Evolutionary conservation across 2,113 vertebrate genomes (phyloP), one percentile per base, ranked within the genome.

Genomic region (Pteronura brasiliensis): DNA sequence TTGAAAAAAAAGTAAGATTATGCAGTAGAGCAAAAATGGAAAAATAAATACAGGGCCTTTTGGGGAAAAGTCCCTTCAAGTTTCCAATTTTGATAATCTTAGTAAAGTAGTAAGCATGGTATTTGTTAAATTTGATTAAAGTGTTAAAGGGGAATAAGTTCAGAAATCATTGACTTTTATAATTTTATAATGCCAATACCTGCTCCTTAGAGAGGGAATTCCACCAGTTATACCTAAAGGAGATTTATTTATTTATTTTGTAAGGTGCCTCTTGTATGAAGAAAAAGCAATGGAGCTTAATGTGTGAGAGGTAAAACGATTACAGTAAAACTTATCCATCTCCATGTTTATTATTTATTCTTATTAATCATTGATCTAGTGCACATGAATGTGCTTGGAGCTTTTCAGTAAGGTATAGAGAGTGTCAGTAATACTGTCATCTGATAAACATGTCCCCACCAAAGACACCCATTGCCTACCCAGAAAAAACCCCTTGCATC

Each of bases 291-390:
- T 98, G 98, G 97, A 98, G 92, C 98, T 98, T 98, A 98, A 98
- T 98, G 98, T 98, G 97, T 98, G 96, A 97, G 98, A 98, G 96
- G 96, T 98, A 98, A 98, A 98, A 97, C 96, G 95, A 98, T 98
- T 98, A 97, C 97, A 96, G 98, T 98, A 98, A 98, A 98, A 98
- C 97, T 98, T 98, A 98, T 98, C 77, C 98, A 98, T 98, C 97
- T 98, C 98, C 98, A 98, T 98, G 92, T 98, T 98, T 98, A 98
- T 98, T 98, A 98, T 98, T 98, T 98, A 98, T 98, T 98, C 96
- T 97, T 98, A 98, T 98, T 98, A 97, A 98, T 97, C 98, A 98
- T 98, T 97, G 93, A 98, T 94, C 90, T 98, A 96, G 97, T 97
- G 97, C 98, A 98, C 98, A 98, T 97, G 95, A 98, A 88, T 97